A percentile compares a stretch with the other conserved stretches of the same genome.
Evolutionary conservation across 2,797 vertebrate species (phyloP).

Genomic region (Tragelaphus oryx): DNA sequence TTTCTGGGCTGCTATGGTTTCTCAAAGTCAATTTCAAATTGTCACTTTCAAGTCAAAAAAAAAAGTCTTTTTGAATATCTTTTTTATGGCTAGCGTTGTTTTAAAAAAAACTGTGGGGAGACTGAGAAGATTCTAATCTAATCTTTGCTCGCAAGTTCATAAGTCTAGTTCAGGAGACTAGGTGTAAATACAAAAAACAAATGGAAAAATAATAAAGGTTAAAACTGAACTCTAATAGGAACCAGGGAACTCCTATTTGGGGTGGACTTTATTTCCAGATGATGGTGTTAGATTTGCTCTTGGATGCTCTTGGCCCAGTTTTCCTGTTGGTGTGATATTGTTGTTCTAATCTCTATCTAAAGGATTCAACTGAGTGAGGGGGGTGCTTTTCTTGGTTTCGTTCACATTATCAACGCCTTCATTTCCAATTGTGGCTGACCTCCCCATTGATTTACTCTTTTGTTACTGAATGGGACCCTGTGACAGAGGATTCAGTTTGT

Average conservation of each 20-base stretch:
- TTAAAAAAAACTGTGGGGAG: background rate
- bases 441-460: background rate
- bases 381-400: background rate
- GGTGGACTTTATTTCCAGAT: constrained; percentile 12
- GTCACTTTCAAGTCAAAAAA: background rate
- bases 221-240: constrained; percentile 8
- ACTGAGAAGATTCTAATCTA: constrained; percentile 34
- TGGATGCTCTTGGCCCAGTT: background rate
- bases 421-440: background rate
- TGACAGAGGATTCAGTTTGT: background rate
- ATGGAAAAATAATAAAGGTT: constrained; percentile 44
- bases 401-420: background rate
- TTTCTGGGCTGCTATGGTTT: background rate
- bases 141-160: constrained; percentile 36
- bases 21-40: constrained; percentile 28
- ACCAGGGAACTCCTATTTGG: background rate
- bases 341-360: background rate
- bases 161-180: constrained; percentile 34
- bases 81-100: background rate
- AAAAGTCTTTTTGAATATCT: background rate
- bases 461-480: constrained; percentile 13
- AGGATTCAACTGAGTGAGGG: background rate
- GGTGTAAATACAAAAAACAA: constrained; percentile 2
- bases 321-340: background rate
- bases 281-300: background rate